phyloP scores from a whole-genome alignment of 2,113 vertebrate species.

The Ptychochromis oligacanthus region DNA sequence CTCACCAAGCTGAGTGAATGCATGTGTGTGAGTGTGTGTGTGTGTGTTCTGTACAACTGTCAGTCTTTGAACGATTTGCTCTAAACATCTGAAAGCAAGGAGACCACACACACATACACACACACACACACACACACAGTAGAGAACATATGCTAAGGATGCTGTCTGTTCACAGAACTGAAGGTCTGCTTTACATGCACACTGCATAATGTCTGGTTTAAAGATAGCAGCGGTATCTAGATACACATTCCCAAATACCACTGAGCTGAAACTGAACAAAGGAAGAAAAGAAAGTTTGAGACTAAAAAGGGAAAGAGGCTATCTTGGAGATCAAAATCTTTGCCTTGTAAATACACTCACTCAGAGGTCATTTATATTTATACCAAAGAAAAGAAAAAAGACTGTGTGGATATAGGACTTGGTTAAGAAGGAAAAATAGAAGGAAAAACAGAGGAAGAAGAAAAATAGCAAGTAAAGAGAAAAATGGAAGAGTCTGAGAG shows the following conservation, averaged over 20 bases:
- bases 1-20: constrained; percentile 8
- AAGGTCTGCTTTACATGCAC: not conserved
- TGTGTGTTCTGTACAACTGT: constrained; percentile 13
- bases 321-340: constrained; percentile 1
- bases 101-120: constrained; percentile 46
- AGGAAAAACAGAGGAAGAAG: not conserved
- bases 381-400: constrained; percentile 14
- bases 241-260: constrained; percentile 33
- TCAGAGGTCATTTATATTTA: constrained; percentile 20
- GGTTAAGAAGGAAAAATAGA: not conserved
- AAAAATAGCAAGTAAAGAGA: not conserved
- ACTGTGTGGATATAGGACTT: not conserved
- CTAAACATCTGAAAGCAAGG: constrained; percentile 13
- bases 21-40: constrained; percentile 23
- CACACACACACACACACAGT: not conserved
- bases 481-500: not conserved
- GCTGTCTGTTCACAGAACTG: not conserved
- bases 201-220: constrained; percentile 22
- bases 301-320: not conserved
- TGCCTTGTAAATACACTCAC: not conserved
- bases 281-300: not conserved
- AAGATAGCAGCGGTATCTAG: constrained; percentile 32
- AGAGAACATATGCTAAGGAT: not conserved
- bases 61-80: constrained; percentile 11
- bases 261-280: constrained; percentile 20